Evolutionary conservation across 1,140 invertebrate genomes (phyloP).

Genomic region (Brachionus asplanchnoidis): DNA sequence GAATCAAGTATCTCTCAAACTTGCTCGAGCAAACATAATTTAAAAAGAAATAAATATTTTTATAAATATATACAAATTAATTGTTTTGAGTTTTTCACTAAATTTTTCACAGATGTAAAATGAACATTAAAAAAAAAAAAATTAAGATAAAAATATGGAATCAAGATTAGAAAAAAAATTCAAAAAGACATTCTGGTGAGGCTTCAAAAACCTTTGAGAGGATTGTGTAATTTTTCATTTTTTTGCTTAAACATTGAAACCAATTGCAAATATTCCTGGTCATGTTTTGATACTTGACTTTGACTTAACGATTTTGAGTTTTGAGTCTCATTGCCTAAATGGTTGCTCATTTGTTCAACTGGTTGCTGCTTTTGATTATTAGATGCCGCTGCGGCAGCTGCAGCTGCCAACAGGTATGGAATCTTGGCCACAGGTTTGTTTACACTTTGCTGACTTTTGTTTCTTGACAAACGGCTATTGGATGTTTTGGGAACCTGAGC

Average conservation of each 20-base stretch:
- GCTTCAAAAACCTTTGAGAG: not conserved
- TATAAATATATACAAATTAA: not conserved
- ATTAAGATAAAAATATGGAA: not conserved
- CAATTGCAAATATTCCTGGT: constrained; percentile 10
- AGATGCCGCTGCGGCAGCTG: constrained; percentile 6
- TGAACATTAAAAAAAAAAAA: not conserved
- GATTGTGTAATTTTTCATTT: constrained; percentile 23
- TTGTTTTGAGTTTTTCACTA: not conserved
- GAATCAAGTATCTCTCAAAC: not conserved
- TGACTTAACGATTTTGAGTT: not conserved
- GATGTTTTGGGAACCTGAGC: not conserved
- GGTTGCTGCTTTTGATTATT: not conserved
- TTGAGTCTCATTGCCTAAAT: not conserved
- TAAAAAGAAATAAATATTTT: not conserved
- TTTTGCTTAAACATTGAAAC: constrained; percentile 34
- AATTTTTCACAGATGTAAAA: not conserved
- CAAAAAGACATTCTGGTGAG: not conserved
- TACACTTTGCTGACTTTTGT: not conserved
- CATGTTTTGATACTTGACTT: not conserved
- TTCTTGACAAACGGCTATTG: no score
- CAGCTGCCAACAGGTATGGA: not conserved
- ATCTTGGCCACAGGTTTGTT: not conserved
- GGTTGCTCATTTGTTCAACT: not conserved
- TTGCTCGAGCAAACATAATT: not conserved
- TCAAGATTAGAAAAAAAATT: not conserved